Percentiles rank a stretch among this genome's conserved stretches.
Evolutionary conservation across 2,888 invertebrate species (phyloP).

Genomic region (Temnothorax rugatulus): DNA sequence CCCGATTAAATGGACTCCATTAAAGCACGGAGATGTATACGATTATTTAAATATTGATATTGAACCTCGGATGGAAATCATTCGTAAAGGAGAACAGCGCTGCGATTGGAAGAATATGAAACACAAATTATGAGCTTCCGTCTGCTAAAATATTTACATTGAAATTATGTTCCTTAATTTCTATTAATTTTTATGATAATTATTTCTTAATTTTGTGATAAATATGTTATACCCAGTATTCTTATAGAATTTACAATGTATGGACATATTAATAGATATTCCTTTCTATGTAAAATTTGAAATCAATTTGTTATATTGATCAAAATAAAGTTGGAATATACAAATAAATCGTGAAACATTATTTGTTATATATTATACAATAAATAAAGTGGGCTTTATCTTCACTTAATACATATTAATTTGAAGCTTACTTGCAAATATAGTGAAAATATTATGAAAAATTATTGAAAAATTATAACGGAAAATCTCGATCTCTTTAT

Average conservation of each 20-base stretch:
- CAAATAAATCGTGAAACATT: not conserved
- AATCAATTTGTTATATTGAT: not conserved
- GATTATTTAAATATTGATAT: conserved; percentile 78
- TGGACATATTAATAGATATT: not conserved
- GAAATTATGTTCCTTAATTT: conserved; percentile 5
- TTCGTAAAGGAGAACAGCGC: conserved; percentile 50
- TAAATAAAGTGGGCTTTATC: not conserved
- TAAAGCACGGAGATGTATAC: conserved; percentile 66
- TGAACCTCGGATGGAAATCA: conserved; percentile 73
- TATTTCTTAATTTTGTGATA: no score
- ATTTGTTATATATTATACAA: no score
- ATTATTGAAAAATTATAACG: not conserved
- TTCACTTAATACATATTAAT: not conserved
- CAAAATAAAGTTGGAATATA: not conserved
- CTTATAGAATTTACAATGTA: not conserved
- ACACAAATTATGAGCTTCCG: conserved; percentile 66
- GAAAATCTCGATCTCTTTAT: not conserved
- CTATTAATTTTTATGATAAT: not conserved
- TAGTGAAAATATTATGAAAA: not conserved
- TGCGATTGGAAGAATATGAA: conserved; percentile 63
- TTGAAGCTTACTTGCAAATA: not conserved
- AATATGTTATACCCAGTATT: not conserved
- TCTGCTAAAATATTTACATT: not conserved
- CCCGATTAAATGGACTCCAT: conserved; percentile 78
- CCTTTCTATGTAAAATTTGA: not conserved